A percentile compares a stretch with the other conserved stretches of the same genome.
Conservation (phyloP, 2,113 vertebrate genomes). For the Syrmaticus mikado region DNA sequence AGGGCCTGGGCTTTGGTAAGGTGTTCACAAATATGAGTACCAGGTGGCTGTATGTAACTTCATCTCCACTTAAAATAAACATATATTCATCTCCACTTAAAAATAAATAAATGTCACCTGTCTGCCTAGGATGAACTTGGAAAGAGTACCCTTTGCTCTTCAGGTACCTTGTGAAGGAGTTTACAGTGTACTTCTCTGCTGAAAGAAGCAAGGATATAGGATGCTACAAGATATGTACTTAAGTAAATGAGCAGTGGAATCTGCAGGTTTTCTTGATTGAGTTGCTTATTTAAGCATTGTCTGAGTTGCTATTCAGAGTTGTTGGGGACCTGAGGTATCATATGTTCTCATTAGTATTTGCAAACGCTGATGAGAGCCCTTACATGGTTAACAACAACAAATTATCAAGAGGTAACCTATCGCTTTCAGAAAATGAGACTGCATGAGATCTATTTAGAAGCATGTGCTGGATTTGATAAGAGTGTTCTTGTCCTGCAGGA, state of each 20-base stretch:
- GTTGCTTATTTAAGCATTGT: neutral
- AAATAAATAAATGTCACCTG: neutral
- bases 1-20: neutral
- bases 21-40: neutral
- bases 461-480: neutral
- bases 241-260: neutral
- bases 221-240: neutral
- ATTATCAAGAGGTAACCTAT: neutral
- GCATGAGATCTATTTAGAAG: neutral
- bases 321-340: neutral
- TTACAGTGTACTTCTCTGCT: neutral
- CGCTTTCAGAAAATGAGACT: neutral
- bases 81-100: neutral
- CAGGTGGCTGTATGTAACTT: neutral
- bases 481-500: slow-evolving; percentile 74
- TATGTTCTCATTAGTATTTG: neutral
- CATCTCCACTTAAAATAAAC: neutral
- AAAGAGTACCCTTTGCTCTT: neutral
- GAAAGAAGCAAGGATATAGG: neutral
- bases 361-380: neutral
- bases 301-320: neutral
- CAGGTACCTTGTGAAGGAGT: neutral
- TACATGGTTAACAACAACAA: neutral
- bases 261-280: neutral
- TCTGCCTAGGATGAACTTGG: neutral